Percentiles rank a stretch among this genome's conserved stretches.
Conservation (phyloP, 2,888 invertebrate species). For the Polydrusus cervinus region DNA sequence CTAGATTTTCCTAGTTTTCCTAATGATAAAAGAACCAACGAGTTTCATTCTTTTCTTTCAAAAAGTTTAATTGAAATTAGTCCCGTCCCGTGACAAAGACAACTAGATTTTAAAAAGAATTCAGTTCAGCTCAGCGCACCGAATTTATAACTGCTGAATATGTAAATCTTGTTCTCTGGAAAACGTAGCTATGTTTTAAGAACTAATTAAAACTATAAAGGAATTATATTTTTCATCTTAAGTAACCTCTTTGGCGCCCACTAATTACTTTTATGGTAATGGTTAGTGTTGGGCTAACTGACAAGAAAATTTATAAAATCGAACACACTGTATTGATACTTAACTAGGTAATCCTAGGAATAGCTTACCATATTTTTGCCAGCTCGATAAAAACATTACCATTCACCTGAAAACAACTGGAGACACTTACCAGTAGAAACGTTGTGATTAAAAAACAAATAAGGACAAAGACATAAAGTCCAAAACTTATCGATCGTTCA, state of each 20-base stretch:
- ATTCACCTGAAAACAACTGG: no score
- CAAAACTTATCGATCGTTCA: no score
- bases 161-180: constrained; percentile 51
- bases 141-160: constrained; percentile 51
- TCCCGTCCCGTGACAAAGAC: constrained; percentile 39
- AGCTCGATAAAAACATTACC: no score
- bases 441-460: no score
- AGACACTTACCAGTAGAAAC: no score
- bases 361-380: no score
- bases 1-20: constrained; percentile 25
- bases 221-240: constrained; percentile 49
- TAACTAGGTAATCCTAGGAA: no score
- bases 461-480: no score
- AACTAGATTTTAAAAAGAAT: constrained; percentile 45
- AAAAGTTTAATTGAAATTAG: constrained; percentile 53
- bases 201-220: constrained; percentile 52
- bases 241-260: constrained; percentile 41
- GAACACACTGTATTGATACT: no score
- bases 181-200: constrained; percentile 46
- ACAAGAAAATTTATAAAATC: no score
- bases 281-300: no score
- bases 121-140: constrained; percentile 18
- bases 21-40: constrained; percentile 19
- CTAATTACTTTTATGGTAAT: constrained; percentile 54
- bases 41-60: constrained; percentile 41